phyloP scores from a whole-genome alignment of 1,140 invertebrate species.

The Thaumatotibia leucotreta region DNA sequence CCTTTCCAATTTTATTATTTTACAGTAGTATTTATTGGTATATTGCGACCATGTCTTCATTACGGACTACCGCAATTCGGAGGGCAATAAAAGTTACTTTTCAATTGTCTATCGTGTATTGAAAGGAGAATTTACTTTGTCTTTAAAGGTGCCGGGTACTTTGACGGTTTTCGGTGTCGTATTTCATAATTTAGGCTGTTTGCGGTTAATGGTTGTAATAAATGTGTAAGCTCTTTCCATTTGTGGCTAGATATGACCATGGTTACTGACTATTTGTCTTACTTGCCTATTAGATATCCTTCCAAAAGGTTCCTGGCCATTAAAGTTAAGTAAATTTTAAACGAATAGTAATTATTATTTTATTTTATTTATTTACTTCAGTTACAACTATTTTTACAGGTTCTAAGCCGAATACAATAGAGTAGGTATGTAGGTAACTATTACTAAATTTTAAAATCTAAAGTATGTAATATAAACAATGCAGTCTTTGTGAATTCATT shows the following conservation, averaged over 20 bases:
- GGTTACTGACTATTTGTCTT: background rate
- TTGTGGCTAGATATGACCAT: background rate
- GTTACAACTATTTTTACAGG: no score
- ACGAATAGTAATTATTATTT: no score
- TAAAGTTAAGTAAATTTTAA: no score
- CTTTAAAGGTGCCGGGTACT: constrained; percentile 6
- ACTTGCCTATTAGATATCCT: no score
- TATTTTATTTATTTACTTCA: no score
- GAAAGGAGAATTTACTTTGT: background rate
- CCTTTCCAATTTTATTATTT: constrained; percentile 23
- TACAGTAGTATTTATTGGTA: constrained; percentile 41
- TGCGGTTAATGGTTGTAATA: constrained; percentile 3
- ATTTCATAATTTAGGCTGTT: constrained; percentile 9
- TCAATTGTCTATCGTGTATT: constrained; percentile 3
- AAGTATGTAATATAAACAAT: no score
- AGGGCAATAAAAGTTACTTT: constrained; percentile 10
- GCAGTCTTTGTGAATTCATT: no score
- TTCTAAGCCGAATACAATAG: no score
- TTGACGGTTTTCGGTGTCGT: background rate
- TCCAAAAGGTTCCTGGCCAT: no score
- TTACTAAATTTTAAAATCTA: no score
- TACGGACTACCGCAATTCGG: constrained; percentile 30
- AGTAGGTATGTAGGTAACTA: no score
- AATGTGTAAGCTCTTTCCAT: background rate
- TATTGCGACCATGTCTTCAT: constrained; percentile 35